Evolutionary conservation across 2,113 vertebrate genomes (phyloP).

Genomic region (Gobio gobio): DNA sequence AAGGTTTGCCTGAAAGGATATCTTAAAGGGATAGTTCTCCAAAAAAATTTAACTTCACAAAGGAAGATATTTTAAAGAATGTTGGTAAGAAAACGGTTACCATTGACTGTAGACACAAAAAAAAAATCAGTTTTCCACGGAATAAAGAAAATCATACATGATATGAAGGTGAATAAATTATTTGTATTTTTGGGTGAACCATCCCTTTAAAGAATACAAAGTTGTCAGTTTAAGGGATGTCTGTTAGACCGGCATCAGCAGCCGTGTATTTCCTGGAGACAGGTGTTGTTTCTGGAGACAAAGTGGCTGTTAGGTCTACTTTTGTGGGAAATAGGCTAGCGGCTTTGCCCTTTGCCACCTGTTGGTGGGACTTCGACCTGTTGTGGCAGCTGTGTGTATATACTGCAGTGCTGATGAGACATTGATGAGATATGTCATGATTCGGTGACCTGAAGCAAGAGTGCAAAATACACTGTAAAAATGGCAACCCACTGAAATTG

Average conservation of each 20-base stretch:
- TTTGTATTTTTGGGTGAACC: not conserved
- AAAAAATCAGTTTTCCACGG: no score
- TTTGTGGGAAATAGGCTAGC: not conserved
- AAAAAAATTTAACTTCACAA: not conserved
- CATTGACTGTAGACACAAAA: no score
- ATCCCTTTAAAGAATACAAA: not conserved
- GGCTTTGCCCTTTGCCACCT: not conserved
- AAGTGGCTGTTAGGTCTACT: slow-evolving; percentile 1
- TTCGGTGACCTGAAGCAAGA: not conserved
- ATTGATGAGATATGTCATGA: not conserved
- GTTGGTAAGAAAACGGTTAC: not conserved
- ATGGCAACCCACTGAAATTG: not conserved
- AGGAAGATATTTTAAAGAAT: not conserved
- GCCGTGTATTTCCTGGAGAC: not conserved
- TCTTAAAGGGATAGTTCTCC: not conserved
- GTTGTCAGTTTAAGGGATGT: not conserved
- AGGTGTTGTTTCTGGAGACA: not conserved
- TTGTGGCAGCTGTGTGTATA: not conserved
- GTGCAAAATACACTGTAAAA: not conserved
- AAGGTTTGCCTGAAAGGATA: not conserved
- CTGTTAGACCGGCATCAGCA: not conserved
- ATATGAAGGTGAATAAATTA: not conserved
- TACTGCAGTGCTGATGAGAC: not conserved
- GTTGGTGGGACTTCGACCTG: not conserved
- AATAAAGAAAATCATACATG: not conserved